Evolutionary conservation across 2,797 vertebrate genomes (phyloP).

Genomic region (Rhynchonycteris naso): DNA sequence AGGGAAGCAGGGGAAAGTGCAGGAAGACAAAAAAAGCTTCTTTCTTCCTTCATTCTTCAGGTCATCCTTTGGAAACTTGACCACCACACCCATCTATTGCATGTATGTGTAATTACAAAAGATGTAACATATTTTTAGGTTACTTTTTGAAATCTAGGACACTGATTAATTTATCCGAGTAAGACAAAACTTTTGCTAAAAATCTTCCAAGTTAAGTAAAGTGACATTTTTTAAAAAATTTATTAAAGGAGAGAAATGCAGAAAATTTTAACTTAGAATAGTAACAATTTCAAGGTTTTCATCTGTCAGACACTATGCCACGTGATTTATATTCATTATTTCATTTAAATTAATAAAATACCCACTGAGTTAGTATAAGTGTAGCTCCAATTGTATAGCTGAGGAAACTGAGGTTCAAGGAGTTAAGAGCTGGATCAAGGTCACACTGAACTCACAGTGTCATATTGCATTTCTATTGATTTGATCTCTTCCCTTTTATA

Average conservation of each 20-base stretch:
- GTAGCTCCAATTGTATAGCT: neutral
- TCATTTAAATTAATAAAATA: constrained; percentile 45
- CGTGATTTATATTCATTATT: neutral
- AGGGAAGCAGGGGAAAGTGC: neutral
- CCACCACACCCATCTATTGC: neutral
- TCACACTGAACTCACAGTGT: neutral
- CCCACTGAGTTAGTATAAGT: neutral
- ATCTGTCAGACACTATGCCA: neutral
- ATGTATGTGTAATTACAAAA: neutral
- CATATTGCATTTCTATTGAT: neutral
- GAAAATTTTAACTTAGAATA: neutral
- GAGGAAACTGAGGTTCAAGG: constrained; percentile 18
- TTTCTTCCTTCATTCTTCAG: neutral
- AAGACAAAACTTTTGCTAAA: neutral
- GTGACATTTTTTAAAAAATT: neutral
- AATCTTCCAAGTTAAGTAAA: neutral
- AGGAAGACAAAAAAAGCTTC: neutral
- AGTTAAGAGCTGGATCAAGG: neutral
- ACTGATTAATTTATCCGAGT: constrained; percentile 25
- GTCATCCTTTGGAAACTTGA: neutral
- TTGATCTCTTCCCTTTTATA: neutral
- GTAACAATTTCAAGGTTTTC: neutral
- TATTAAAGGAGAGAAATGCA: neutral
- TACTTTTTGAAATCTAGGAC: neutral
- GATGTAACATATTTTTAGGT: neutral